Base-by-base conservation (phyloP, 2,113 vertebrate genomes). In the Sturnira hondurensis region DNA sequence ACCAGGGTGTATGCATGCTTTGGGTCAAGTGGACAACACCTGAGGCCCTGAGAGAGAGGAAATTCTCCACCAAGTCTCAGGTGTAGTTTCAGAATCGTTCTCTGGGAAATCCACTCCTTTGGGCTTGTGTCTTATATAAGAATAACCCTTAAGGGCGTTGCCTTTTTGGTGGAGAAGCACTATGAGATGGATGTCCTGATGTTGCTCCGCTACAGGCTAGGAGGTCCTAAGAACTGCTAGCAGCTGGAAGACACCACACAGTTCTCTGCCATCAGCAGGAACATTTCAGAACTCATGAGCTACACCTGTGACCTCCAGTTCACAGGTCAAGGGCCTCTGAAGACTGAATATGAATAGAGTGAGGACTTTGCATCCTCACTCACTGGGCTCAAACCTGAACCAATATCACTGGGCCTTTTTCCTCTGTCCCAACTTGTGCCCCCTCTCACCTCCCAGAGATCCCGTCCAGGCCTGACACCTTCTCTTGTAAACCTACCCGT, bases 21-120 rank as follows among this genome's bases (percentile, higher is more conserved):
- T 99, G 99, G 0, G 99, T 99, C 95, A 99, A 99, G 96, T 99
- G 99, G 99, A 99, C 99, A 0, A 97, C 99, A 0, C 99, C 99
- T 0, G 99, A 99, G 97, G 99, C 99, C 93, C 98, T 99, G 97
- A 98, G 99, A 97, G 99, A 99, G 98, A 99, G 99, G 99, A 99
- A 99, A 97, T 99, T 99, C 98, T 99, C 99, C 98, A 99, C 99
- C 96, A 99, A 99, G 97, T 99, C 99, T 0, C 99, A 99, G 0
- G 99, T 99, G 89, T 99, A 99, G 99, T 96, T 99, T 99, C 0
- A 99, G 99, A 71, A 99, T 99, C 98, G 98, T 99, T 94, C 99
- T 99, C 91, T 99, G 99, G 99, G 99, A 99, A 99, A 99, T 99
- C 98, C 99, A 99, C 98, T 99, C 99, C 95, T 99, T 99, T 95